Base-by-base conservation (phyloP, 2,113 vertebrate genomes). In the Ictalurus furcatus region DNA sequence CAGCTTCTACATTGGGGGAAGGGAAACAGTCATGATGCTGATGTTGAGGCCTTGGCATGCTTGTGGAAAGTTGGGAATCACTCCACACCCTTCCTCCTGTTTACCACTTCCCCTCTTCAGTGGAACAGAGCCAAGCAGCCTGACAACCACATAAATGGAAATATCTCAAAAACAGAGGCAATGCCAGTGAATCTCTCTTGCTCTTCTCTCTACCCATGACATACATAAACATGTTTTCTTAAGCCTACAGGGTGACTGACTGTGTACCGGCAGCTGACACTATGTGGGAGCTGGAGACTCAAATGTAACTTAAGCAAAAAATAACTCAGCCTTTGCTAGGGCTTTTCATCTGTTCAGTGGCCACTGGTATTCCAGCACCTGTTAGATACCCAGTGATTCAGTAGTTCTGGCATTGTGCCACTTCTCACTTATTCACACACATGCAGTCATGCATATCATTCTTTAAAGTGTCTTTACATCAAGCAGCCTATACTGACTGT, bases 71-170 rank as follows among this genome's bases (percentile, higher is more conserved):
- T 65, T 88, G 11, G 37, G 87, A 84, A 76, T 81, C 87, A 83
- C 25, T 78, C 74, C 86, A 69, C 83, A 85, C 59, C 59, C 88
- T 81, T 80, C 59, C 85, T 65, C 74, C 86, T 92, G 92, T 90
- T 91, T 88, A 84, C 85, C 48, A 56, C 59, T 73, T 40, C 73
- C 56, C 37, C 69, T 76, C 61, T 61, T 48, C 4, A 8, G n/a
- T 90, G 85, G 87, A 78, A 34, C 63, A 28, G 28, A 61, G 78
- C 82, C 71, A 89, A 65, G 48, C 74, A 61, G 40, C 17, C 87
- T 89, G 80, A 83, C 80, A 89, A 86, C 90, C 85, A 88, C 89
- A 90, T 89, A 91, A 89, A 91, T 91, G 90, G 89, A 90, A 85
- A 91, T 90, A 54, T 91, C 48, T 81, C 52, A 44, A 37, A 30